These are phyloP conservation scores for Lutraria rhynchaena DNA, from an alignment of 1,140 invertebrate genomes.

Conservation along the genomic window DNA sequence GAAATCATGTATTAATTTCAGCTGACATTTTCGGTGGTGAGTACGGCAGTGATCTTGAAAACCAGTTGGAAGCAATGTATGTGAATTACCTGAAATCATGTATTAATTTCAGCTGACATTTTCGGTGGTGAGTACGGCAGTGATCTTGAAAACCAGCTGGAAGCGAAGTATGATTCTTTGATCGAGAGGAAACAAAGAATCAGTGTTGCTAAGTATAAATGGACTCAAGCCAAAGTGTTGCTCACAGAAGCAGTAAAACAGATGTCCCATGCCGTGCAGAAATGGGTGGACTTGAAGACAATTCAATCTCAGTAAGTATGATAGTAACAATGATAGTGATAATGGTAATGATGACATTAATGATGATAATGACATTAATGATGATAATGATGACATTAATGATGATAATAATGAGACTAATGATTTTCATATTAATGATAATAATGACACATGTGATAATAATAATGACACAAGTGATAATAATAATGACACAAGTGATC, in stretches of 20 bases:
- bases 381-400: too few species aligned
- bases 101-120: constrained; percentile 80
- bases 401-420: too few species aligned
- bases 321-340: too few species aligned
- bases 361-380: too few species aligned
- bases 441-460: too few species aligned
- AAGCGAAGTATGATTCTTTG: constrained; percentile 84
- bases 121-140: constrained; percentile 85
- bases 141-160: constrained; percentile 83
- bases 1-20: constrained; percentile 66
- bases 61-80: constrained; percentile 84
- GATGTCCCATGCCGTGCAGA: constrained; percentile 82
- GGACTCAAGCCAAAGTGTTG: constrained; percentile 84
- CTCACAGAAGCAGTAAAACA: constrained; percentile 84
- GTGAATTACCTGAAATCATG: constrained; percentile 55
- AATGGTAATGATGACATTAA: too few species aligned
- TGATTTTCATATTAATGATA: too few species aligned
- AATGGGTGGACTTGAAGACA: constrained; percentile 82
- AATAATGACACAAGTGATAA: too few species aligned
- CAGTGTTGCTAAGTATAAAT: constrained; percentile 84
- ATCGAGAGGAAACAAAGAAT: constrained; percentile 84
- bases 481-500: too few species aligned
- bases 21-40: constrained; percentile 84
- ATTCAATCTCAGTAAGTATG: too few species aligned
- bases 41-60: constrained; percentile 84